Evolutionary conservation across 2,113 vertebrate genomes (phyloP).

Genomic region (Cromileptes altivelis): DNA sequence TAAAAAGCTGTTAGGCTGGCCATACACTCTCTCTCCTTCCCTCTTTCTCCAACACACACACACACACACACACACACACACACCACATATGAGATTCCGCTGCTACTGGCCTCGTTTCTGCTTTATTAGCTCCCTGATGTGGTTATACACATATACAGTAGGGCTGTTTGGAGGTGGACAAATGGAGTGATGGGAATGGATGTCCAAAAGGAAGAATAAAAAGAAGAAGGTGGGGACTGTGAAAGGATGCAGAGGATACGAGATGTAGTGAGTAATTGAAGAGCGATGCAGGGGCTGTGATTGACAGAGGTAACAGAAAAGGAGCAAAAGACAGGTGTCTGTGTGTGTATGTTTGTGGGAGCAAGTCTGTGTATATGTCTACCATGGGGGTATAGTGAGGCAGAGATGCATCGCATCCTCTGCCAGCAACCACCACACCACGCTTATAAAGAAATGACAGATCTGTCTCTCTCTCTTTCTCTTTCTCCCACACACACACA

Average conservation of each 20-base stretch:
- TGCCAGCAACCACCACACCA: slow-evolving; percentile 55
- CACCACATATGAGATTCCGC: slow-evolving; percentile 58
- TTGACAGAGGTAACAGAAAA: slow-evolving; percentile 49
- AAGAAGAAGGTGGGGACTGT: background rate
- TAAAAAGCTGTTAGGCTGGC: slow-evolving; percentile 68
- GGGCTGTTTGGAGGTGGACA: slow-evolving; percentile 64
- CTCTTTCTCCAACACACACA: slow-evolving; percentile 2
- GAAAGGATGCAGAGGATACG: slow-evolving; percentile 25
- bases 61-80: slow-evolving; percentile 21
- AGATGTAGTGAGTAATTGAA: slow-evolving; percentile 61
- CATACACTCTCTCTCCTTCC: slow-evolving; percentile 30
- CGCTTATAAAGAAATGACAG: slow-evolving; percentile 70
- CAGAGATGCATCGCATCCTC: slow-evolving; percentile 59
- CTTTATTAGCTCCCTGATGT: slow-evolving; percentile 77
- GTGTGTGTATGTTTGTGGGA: slow-evolving; percentile 38
- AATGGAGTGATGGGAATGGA: slow-evolving; percentile 60
- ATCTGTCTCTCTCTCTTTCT: slow-evolving; percentile 57
- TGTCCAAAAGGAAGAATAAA: slow-evolving; percentile 35
- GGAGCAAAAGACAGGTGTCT: slow-evolving; percentile 25
- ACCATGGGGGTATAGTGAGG: slow-evolving; percentile 41
- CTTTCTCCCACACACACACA: slow-evolving; percentile 45
- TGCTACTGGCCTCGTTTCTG: slow-evolving; percentile 69
- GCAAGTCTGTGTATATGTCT: slow-evolving; percentile 30
- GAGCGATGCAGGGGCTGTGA: slow-evolving; percentile 54
- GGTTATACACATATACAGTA: slow-evolving; percentile 64